These are phyloP conservation scores for Enteromius viviparus DNA, from an alignment of 2,797 vertebrate genomes.

Conservation along the genomic window DNA sequence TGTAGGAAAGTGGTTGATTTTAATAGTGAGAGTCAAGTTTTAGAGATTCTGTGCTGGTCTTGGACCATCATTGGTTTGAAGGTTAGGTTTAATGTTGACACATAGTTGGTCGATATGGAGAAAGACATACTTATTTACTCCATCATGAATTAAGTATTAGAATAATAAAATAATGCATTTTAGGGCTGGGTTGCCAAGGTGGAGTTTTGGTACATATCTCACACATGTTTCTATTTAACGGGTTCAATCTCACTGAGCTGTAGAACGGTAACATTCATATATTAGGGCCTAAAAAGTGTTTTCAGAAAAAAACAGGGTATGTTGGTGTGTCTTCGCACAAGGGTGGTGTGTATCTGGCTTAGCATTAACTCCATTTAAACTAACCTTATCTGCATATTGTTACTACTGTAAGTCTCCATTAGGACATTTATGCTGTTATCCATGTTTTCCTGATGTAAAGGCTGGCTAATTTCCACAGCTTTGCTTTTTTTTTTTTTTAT, in stretches of 20 bases:
- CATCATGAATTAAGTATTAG: neutral
- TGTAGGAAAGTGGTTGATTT: conserved; percentile 35
- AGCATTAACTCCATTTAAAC: conserved; percentile 33
- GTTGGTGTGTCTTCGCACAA: conserved; percentile 60
- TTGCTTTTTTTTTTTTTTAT: neutral
- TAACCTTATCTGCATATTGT: conserved; percentile 14
- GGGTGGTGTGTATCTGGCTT: conserved; percentile 30
- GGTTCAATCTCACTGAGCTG: conserved; percentile 12
- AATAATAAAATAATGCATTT: neutral
- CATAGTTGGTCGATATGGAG: neutral
- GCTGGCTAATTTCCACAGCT: neutral
- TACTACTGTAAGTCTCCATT: conserved; percentile 53
- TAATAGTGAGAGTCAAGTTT: conserved; percentile 27
- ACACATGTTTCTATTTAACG: neutral
- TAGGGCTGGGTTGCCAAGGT: neutral
- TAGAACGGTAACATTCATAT: neutral
- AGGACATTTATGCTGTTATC: conserved; percentile 8
- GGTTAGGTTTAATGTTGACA: conserved; percentile 2
- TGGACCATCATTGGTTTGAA: conserved; percentile 21
- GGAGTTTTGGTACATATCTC: neutral
- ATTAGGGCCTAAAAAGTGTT: conserved; percentile 38
- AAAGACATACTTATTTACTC: neutral
- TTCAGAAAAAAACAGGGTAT: conserved; percentile 58
- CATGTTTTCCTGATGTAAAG: conserved; percentile 11
- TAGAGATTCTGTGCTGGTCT: conserved; percentile 20